A percentile compares a stretch with the other conserved stretches of the same genome.
phyloP scores from a whole-genome alignment of 2,113 vertebrate species.

The Neopipo cinnamomea region DNA sequence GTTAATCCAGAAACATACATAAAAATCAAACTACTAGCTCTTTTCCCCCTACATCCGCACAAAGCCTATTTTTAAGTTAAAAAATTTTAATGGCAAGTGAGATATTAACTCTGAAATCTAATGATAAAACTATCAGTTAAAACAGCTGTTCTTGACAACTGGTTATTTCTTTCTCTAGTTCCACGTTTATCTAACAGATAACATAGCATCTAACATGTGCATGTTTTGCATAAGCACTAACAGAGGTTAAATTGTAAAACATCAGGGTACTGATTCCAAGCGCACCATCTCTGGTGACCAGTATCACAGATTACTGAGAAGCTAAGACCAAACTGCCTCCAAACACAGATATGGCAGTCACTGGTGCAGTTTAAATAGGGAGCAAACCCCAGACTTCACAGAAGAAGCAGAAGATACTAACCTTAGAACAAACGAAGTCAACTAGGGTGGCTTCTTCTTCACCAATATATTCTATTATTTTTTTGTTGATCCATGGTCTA shows the following conservation, averaged over 20 bases:
- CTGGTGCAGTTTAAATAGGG: not conserved
- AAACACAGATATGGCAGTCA: not conserved
- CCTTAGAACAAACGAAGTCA: conserved; percentile 99
- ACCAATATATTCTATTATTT: conserved; percentile 99
- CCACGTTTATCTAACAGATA: not conserved
- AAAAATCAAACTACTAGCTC: not conserved
- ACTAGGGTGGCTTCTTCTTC: conserved; percentile 97
- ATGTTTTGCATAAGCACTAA: not conserved
- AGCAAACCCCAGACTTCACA: not conserved
- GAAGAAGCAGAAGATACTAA: conserved; percentile 36
- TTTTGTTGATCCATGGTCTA: conserved; percentile 99
- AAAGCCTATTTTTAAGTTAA: not conserved
- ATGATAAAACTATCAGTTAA: not conserved
- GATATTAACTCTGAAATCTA: not conserved
- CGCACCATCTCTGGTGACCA: not conserved
- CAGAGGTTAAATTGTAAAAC: not conserved
- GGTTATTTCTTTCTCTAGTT: not conserved
- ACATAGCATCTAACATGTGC: not conserved
- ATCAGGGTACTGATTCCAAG: not conserved
- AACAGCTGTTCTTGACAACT: not conserved
- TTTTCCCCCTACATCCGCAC: not conserved
- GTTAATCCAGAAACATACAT: not conserved
- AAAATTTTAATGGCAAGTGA: not conserved
- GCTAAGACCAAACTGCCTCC: not conserved
- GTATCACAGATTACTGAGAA: not conserved